Base-by-base conservation (phyloP, 2,113 vertebrate genomes). In the Hemicordylus capensis region DNA sequence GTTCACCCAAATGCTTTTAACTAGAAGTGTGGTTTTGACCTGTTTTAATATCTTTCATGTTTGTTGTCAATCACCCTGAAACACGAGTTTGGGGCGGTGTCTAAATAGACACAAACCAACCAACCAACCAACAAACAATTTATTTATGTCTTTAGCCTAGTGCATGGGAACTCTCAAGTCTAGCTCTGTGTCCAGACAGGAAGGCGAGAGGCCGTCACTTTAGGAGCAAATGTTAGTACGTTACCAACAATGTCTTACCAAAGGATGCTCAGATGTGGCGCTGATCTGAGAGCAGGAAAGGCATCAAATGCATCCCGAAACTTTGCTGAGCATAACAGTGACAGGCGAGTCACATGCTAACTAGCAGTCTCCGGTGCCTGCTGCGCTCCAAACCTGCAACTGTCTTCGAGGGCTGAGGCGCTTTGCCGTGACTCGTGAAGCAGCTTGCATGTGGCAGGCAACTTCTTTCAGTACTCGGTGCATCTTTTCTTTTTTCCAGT, bases 391-490 rank as follows among this genome's bases (percentile, higher is more conserved):
- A 11, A 42, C 37, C 22, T 24, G 75, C 0, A 70, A 66, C 46
- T 26, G 6, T 66, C 6, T 63, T 1, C 26, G 5, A 80, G 0
- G 54, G 83, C 48, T 64, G 1, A 72, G 24, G 61, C 9, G 7
- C 0, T 54, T 56, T 46, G 76, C 48, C 31, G 34, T 0, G 0
- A 69, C 80, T 15, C 1, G n/a, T 1, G 0, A 3, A 75, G 51
- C 63, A 2, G 63, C 85, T 84, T 72, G 69, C 0, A 0, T 0
- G 6, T 2, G 3, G 63, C 46, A 81, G 79, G 0, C 4, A 28
- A 37, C 11, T 1, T 73, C 90, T 83, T 17, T 34, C 11, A 2
- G 79, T 51, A 22, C n/a, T 20, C n/a, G 46, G 48, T 26, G 54
- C 0, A 56, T 78, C 70, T 73, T 75, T 51, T 0, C 0, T 0